phyloP scores from a whole-genome alignment of 2,888 invertebrate genomes.

The Kuschelorhynchus macadamiae region DNA sequence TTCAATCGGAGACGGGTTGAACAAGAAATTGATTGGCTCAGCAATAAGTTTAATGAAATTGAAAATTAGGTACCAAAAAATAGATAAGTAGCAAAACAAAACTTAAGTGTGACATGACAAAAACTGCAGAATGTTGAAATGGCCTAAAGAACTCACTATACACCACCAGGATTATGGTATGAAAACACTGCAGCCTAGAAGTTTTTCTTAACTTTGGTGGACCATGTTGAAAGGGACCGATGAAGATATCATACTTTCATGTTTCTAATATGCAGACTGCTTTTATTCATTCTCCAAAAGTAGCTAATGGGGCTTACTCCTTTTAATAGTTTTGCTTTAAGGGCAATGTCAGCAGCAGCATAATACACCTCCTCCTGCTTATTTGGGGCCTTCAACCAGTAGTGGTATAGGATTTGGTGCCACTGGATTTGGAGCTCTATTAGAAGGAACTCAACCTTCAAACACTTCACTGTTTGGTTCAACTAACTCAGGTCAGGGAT shows the following conservation, averaged over 20 bases:
- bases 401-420: constrained; percentile 31
- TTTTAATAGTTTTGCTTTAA: constrained; percentile 67
- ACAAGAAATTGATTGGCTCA: constrained; percentile 74
- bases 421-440: constrained; percentile 46
- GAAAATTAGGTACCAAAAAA: constrained; percentile 76
- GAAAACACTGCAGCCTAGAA: constrained; percentile 81
- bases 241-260: constrained; percentile 52
- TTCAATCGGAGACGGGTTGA: constrained; percentile 76
- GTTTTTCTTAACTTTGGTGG: constrained; percentile 79
- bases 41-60: constrained; percentile 74
- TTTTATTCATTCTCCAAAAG: constrained; percentile 65
- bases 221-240: constrained; percentile 76
- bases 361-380: constrained; percentile 59
- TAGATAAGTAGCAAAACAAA: constrained; percentile 73
- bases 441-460: constrained; percentile 60
- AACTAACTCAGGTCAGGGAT: constrained; percentile 47
- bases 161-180: constrained; percentile 81
- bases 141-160: constrained; percentile 84
- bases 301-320: constrained; percentile 77
- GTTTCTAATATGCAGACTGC: constrained; percentile 55
- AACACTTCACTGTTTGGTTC: constrained; percentile 61
- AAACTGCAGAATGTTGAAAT: constrained; percentile 82
- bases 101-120: constrained; percentile 81
- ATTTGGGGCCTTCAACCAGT: constrained; percentile 24
- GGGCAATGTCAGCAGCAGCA: constrained; percentile 61